Conservation (phyloP, 2,888 invertebrate species). For the Cancer borealis region DNA sequence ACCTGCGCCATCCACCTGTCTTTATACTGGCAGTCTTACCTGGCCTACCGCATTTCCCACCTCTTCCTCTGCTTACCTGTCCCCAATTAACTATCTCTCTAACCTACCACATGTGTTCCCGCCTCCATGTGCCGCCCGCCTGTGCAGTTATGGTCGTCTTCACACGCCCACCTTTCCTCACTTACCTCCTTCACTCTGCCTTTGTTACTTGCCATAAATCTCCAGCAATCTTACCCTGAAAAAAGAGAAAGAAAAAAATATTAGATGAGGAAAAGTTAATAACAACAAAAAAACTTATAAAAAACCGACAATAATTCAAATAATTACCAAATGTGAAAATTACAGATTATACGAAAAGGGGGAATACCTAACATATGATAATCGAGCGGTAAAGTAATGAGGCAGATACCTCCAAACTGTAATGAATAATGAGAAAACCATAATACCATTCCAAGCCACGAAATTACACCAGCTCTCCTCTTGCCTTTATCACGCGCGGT, state of each 20-base stretch:
- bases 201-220: neutral
- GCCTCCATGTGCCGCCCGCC: neutral
- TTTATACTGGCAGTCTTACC: neutral
- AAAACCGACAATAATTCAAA: neutral
- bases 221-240: neutral
- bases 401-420: neutral
- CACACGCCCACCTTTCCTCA: constrained; percentile 3
- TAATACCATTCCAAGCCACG: neutral
- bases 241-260: neutral
- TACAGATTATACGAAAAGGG: neutral
- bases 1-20: constrained; percentile 32
- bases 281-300: neutral
- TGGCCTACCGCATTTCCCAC: neutral
- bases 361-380: neutral
- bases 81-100: neutral
- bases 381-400: neutral
- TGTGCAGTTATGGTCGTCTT: neutral
- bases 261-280: neutral
- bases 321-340: neutral
- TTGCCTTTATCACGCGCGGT: constrained; percentile 27
- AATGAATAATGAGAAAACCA: neutral
- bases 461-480: constrained; percentile 23
- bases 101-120: constrained; percentile 22
- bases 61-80: neutral
- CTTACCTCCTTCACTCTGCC: neutral